Base-by-base conservation (phyloP, 1,140 invertebrate genomes). In the Brachystomella parvula region DNA sequence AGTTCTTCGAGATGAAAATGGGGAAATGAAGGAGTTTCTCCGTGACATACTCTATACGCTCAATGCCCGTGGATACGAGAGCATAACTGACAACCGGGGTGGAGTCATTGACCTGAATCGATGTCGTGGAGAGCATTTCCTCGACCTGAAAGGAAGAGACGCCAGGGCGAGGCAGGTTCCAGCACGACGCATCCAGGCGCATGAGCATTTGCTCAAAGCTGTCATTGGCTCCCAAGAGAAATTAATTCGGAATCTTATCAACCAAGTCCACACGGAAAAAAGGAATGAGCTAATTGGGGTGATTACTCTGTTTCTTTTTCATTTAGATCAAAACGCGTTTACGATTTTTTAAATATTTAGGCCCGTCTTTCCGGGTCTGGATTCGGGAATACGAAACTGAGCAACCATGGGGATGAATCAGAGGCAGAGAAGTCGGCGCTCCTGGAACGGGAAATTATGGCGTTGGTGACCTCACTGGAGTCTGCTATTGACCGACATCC, bases 91-190 rank as follows among this genome's bases (percentile, higher is more conserved):
- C 24, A 47, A 65, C 21, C 35, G 69, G n/a, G 67, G 65, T 12
- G 65, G 28, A 19, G 24, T 67, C 17, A 64, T 69, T 19, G 65
- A 72, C 60, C 32, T 72, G n/a, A 21, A 35, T 32, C 64, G 61
- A 3, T 69, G 59, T 47, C 64, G 65, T 57, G 71, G 71, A 1
- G 67, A 69, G 3, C 19, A 56, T 2, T 35, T 65, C 30, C 44
- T 72, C n/a, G 67, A 69, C 30, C 21, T 72, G 1, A 72, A 59
- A 57, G 71, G 71, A 21, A 58, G 63, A 47, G 70, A 71, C 39
- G 33, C 29, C 24, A 19, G 60, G 30, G 19, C 35, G 19, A 58
- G 59, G 29, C 12, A 19, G 9, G 1, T 35, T 1, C 47, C 61
- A 26, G 26, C 19, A 3, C 63, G 53, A 44, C 31, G 60, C 28